Evolutionary conservation across 2,888 invertebrate species (phyloP).

Genomic region (Polydesmus complanatus): DNA sequence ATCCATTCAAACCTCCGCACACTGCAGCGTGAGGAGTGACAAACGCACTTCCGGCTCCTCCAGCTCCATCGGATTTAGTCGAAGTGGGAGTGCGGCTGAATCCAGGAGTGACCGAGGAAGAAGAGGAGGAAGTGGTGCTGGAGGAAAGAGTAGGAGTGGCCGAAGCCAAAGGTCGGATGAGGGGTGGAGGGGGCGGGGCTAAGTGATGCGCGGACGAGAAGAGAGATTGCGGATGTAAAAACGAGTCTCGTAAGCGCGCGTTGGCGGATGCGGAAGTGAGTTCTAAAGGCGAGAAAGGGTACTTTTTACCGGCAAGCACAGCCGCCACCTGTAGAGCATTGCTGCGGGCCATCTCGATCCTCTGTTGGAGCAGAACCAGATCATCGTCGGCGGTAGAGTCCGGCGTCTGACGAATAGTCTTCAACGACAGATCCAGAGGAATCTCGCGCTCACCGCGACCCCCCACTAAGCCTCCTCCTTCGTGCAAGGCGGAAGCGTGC

Average conservation of each 20-base stretch:
- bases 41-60: conserved; percentile 9
- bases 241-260: background rate
- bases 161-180: background rate
- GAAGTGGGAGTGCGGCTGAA: background rate
- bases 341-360: conserved; percentile 19
- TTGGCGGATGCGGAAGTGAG: background rate
- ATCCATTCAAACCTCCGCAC: conserved; percentile 10
- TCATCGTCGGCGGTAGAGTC: conserved; percentile 52
- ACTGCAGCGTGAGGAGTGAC: conserved; percentile 8
- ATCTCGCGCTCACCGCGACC: conserved; percentile 45
- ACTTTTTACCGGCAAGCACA: conserved; percentile 6
- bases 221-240: background rate
- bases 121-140: background rate
- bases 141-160: background rate
- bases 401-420: conserved; percentile 73
- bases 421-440: conserved; percentile 73
- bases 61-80: background rate
- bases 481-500: background rate
- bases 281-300: conserved; percentile 7
- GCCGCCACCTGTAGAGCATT: conserved; percentile 15
- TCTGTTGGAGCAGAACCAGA: conserved; percentile 21
- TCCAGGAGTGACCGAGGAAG: background rate
- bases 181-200: background rate
- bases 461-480: background rate
- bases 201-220: background rate